Base-by-base conservation (phyloP, 2,113 vertebrate species). In the Phylloscopus trochiloides region DNA sequence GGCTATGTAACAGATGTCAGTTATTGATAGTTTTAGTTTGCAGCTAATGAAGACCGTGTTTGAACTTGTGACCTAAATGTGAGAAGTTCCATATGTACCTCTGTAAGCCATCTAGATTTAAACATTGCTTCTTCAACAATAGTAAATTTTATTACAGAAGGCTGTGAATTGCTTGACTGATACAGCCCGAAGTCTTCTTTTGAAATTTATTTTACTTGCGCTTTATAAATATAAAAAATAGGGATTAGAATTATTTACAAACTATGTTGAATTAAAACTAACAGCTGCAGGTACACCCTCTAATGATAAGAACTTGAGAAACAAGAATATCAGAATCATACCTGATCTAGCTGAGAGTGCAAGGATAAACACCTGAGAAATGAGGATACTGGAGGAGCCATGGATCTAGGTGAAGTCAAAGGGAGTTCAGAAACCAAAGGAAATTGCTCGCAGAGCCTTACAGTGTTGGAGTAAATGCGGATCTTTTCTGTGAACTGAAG, bases 11-110 rank as follows among this genome's bases (percentile, higher is more conserved):
- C 70, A 82, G 76, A 87, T 81, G 77, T 71, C 70, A 84, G 73
- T 83, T 94, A 92, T 67, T 81, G 80, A 91, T 59, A 71, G 52
- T 75, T 96, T 90, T 75, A 91, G 96, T 90, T 81, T 95, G 32
- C 42, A 79, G 50, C 20, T 95, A 94, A 96, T 79, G 81, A 96
- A 87, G 47, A 88, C 81, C 62, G 61, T 15, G 17, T 82, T 82
- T 95, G 90, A 95, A 94, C 93, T 88, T 72, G 42, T 91, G 87
- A 94, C 90, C 87, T 91, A 62, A 72, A 91, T 24, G 45, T 82
- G 71, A 76, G 58, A 91, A 73, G 62, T 78, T 95, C 66, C 81
- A 76, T 76, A 82, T 59, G 70, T 74, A 92, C n/a, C 32, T 78
- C 66, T 65, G 52, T 32, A 68, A 96, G 45, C 28, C 32, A 54